Percentiles rank a stretch among this genome's conserved stretches.
phyloP scores from a whole-genome alignment of 2,888 invertebrate genomes.

The Cinara cedri region DNA sequence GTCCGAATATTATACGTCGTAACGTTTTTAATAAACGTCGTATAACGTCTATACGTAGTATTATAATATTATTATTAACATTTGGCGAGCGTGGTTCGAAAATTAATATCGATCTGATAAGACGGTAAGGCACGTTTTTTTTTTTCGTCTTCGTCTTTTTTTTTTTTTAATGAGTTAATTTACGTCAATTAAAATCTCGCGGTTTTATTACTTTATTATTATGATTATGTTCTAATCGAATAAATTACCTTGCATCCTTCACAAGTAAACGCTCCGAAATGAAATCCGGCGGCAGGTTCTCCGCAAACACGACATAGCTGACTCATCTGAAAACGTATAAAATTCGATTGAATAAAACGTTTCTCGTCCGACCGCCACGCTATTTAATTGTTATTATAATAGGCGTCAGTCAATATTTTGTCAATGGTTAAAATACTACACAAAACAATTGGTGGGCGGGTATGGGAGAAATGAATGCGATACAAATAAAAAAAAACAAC shows the following conservation, averaged over 20 bases:
- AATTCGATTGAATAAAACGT: conserved; percentile 7
- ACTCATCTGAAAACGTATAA: conserved; percentile 79
- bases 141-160: not conserved
- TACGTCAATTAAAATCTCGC: not conserved
- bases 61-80: no score
- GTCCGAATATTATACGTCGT: not conserved
- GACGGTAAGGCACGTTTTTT: no score
- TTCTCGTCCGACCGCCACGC: no score
- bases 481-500: no score
- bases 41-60: no score
- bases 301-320: conserved; percentile 96
- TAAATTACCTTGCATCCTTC: conserved; percentile 89
- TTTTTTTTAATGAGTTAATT: not conserved
- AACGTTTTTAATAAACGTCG: not conserved
- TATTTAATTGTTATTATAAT: no score
- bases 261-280: conserved; percentile 94
- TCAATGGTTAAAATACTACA: no score
- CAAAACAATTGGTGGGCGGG: no score
- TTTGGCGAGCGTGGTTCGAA: no score
- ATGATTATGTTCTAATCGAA: not conserved
- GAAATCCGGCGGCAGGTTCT: conserved; percentile 92
- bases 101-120: no score
- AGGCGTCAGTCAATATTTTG: no score
- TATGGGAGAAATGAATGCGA: no score
- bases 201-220: conserved; percentile 7